These are phyloP conservation scores for Calonectris borealis DNA, from an alignment of 2,113 vertebrate genomes.

Conservation along the genomic window DNA sequence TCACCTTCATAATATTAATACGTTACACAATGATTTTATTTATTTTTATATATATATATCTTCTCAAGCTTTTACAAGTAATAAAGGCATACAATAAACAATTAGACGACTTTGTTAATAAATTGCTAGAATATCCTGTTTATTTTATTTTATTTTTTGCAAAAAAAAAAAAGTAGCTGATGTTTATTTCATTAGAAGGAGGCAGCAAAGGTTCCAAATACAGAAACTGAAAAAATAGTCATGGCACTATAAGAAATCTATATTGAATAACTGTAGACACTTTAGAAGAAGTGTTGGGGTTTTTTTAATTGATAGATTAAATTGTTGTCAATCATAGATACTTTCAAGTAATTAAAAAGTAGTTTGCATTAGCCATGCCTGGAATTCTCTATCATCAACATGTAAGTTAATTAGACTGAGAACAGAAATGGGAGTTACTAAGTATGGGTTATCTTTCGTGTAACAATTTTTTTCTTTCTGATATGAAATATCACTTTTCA, in stretches of 20 bases:
- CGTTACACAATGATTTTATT: not conserved
- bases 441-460: not conserved
- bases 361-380: not conserved
- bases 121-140: not conserved
- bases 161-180: not conserved
- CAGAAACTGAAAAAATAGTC: not conserved
- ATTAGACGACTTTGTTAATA: not conserved
- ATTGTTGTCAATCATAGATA: not conserved
- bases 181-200: not conserved
- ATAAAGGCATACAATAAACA: not conserved
- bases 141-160: not conserved
- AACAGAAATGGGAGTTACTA: not conserved
- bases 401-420: not conserved
- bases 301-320: not conserved
- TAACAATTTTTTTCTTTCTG: not conserved
- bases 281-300: not conserved
- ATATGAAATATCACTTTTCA: not conserved
- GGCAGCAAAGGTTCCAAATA: not conserved
- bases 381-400: not conserved
- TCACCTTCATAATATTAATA: constrained; percentile 3
- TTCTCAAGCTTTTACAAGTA: not conserved
- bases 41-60: not conserved
- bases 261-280: not conserved
- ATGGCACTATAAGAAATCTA: not conserved
- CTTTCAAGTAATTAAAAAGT: not conserved